phyloP scores from a whole-genome alignment of 2,797 vertebrate species.

The Parambassis ranga region DNA sequence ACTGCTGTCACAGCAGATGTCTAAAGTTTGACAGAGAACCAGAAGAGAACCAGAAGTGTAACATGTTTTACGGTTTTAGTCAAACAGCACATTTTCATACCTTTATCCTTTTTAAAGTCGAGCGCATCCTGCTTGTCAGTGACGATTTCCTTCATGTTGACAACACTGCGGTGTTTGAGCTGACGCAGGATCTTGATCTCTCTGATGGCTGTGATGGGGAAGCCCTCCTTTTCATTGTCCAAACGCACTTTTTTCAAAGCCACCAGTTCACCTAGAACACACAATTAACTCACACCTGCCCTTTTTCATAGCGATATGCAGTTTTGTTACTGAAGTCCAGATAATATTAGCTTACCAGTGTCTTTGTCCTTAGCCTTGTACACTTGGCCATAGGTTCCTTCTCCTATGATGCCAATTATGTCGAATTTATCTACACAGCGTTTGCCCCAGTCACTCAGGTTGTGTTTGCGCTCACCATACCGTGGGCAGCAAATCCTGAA shows the following conservation, averaged over 20 bases:
- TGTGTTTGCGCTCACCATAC: conserved; percentile 95
- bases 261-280: conserved; percentile 89
- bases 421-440: conserved; percentile 98
- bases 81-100: too few relatives aligned
- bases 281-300: not conserved
- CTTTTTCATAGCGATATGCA: not conserved
- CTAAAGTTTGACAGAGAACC: not conserved
- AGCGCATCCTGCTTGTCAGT: conserved; percentile 98
- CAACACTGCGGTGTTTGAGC: conserved; percentile 95
- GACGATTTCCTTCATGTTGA: conserved; percentile 99
- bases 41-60: not conserved
- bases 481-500: conserved; percentile 96
- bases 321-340: not conserved
- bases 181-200: conserved; percentile 98
- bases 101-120: conserved; percentile 99
- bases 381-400: conserved; percentile 98
- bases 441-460: conserved; percentile 97
- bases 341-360: conserved; percentile 82
- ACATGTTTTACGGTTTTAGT: too few relatives aligned
- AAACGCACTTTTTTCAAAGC: conserved; percentile 97
- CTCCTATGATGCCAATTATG: conserved; percentile 98
- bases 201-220: conserved; percentile 98
- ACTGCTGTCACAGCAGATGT: not conserved
- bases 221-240: conserved; percentile 99
- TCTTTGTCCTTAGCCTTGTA: conserved; percentile 99